Conservation (phyloP, 2,888 invertebrate genomes). For the Sicus ferrugineus region DNA sequence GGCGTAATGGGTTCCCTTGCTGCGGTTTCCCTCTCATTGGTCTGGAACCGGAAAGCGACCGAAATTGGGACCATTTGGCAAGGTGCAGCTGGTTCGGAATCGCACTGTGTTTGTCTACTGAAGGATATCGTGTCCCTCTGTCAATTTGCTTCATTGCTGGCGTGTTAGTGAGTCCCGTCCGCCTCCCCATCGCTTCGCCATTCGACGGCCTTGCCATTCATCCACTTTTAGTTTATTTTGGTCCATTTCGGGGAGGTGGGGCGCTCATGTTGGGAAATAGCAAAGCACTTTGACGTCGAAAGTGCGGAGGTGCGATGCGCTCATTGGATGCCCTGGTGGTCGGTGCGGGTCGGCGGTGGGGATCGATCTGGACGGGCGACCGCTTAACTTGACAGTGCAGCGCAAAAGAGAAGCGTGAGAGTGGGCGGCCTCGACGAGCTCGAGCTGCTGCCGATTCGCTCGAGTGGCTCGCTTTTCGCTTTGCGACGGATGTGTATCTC, state of each 20-base stretch:
- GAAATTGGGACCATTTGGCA: neutral
- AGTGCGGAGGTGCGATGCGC: conserved; percentile 21
- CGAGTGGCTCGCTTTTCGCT: no score
- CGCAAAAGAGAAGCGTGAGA: no score
- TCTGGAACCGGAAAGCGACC: neutral
- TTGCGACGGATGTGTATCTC: no score
- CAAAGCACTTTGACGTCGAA: conserved; percentile 15
- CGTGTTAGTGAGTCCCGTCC: neutral
- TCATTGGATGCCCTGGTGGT: neutral
- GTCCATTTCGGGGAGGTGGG: no score
- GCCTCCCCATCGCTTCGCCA: neutral
- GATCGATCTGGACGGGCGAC: neutral
- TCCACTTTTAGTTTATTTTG: neutral
- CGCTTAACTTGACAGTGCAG: conserved; percentile 6
- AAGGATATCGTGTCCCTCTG: conserved; percentile 4
- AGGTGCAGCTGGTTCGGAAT: neutral
- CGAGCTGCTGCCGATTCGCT: no score
- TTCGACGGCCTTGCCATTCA: neutral
- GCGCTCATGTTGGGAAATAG: neutral
- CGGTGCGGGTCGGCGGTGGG: neutral
- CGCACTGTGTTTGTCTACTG: conserved; percentile 12
- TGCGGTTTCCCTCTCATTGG: neutral
- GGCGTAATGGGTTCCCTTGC: neutral
- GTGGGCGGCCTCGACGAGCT: no score
- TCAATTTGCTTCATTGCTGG: neutral